phyloP scores from a whole-genome alignment of 2,888 invertebrate genomes.

The Lithophane leautieri region DNA sequence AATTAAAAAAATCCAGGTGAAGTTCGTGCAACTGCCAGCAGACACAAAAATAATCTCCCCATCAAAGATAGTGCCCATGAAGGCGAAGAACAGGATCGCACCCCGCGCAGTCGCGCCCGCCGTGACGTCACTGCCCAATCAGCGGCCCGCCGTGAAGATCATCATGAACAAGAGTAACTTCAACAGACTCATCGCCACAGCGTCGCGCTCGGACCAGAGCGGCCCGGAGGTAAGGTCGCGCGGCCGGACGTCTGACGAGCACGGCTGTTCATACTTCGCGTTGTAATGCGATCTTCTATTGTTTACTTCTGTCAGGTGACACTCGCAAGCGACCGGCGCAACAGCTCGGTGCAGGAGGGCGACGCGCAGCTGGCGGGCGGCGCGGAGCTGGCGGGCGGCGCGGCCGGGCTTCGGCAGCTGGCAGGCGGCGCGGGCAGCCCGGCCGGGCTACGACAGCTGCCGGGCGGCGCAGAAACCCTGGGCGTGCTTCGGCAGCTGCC shows the following conservation, averaged over 20 bases:
- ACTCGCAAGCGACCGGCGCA: constrained; percentile 48
- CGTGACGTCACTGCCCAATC: constrained; percentile 26
- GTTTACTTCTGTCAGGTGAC: not conserved
- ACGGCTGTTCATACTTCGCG: not conserved
- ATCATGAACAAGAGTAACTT: constrained; percentile 84
- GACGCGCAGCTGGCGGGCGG: constrained; percentile 71
- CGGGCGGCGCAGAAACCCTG: constrained; percentile 67
- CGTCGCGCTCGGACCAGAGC: constrained; percentile 44
- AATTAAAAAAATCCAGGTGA: constrained; percentile 63
- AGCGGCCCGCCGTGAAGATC: constrained; percentile 85
- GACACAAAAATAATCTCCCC: constrained; percentile 68
- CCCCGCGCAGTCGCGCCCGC: constrained; percentile 26
- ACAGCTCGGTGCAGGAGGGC: constrained; percentile 76
- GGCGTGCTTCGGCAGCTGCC: constrained; percentile 72
- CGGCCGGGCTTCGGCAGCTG: too few species aligned
- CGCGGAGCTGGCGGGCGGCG: too few species aligned
- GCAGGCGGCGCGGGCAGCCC: constrained; percentile 57
- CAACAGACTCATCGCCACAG: constrained; percentile 74
- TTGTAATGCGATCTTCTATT: not conserved
- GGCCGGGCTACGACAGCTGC: too few species aligned
- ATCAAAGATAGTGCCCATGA: constrained; percentile 59
- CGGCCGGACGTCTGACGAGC: not conserved
- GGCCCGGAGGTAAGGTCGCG: constrained; percentile 19
- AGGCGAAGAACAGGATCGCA: constrained; percentile 41
- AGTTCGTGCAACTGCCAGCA: constrained; percentile 75